Conservation (phyloP, 2,113 vertebrate species). For the Alces alces region DNA sequence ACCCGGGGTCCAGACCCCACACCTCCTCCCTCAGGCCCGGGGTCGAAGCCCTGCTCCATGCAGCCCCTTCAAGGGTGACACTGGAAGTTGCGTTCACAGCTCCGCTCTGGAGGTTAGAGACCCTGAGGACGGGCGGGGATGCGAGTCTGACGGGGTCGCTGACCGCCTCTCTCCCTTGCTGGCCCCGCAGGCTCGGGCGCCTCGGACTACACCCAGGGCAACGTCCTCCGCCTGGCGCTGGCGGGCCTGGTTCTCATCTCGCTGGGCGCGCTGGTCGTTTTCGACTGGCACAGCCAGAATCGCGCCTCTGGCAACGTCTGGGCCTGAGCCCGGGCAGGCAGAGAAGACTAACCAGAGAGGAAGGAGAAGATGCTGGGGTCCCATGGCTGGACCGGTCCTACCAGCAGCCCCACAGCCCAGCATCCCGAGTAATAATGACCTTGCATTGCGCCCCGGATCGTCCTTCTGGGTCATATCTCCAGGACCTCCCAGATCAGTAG, state of each 20-base stretch:
- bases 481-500: background rate
- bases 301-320: accelerated
- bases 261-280: background rate
- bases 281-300: background rate
- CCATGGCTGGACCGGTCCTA: background rate
- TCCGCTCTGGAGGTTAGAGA: background rate
- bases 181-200: background rate
- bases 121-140: accelerated
- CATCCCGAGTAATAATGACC: accelerated
- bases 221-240: conserved; percentile 41
- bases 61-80: background rate
- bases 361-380: background rate
- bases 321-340: background rate
- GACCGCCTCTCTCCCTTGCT: background rate
- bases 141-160: background rate
- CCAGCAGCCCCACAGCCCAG: background rate
- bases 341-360: background rate
- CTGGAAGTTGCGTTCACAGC: no score
- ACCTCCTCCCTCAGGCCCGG: accelerated
- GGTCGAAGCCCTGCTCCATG: background rate
- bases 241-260: background rate
- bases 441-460: background rate
- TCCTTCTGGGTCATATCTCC: background rate
- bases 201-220: conserved; percentile 19
- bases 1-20: no score